Conservation (phyloP, 2,113 vertebrate genomes). For the Ptilonorhynchus violaceus region DNA sequence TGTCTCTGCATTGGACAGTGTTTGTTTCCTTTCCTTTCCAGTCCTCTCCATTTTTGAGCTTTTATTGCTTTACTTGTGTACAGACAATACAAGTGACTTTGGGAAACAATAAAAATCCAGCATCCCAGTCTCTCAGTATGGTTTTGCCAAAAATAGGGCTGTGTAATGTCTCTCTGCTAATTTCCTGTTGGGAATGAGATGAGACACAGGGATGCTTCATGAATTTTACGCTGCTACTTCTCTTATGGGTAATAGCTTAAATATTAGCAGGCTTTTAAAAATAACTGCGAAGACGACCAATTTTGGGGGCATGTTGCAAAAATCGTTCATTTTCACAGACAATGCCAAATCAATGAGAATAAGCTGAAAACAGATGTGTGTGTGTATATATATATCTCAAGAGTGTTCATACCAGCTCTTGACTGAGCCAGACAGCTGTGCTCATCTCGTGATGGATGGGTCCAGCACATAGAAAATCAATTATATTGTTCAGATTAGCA, state of each 20-base stretch:
- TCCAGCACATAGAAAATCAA: neutral
- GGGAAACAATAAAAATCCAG: neutral
- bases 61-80: neutral
- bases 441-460: neutral
- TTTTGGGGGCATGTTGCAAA: neutral
- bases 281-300: neutral
- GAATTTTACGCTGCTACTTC: neutral
- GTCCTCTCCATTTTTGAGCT: neutral
- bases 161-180: neutral
- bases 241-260: neutral
- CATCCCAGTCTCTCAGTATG: neutral
- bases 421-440: slow-evolving; percentile 45
- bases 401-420: neutral
- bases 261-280: slow-evolving; percentile 3
- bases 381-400: neutral
- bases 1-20: neutral
- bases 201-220: neutral
- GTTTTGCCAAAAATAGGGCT: neutral
- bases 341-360: slow-evolving; percentile 3
- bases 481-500: slow-evolving; percentile 18
- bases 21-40: neutral
- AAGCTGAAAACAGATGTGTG: neutral
- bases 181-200: neutral
- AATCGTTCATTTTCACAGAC: neutral
- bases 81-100: neutral